phyloP scores from a whole-genome alignment of 2,888 invertebrate species.

The Caprella mutica region DNA sequence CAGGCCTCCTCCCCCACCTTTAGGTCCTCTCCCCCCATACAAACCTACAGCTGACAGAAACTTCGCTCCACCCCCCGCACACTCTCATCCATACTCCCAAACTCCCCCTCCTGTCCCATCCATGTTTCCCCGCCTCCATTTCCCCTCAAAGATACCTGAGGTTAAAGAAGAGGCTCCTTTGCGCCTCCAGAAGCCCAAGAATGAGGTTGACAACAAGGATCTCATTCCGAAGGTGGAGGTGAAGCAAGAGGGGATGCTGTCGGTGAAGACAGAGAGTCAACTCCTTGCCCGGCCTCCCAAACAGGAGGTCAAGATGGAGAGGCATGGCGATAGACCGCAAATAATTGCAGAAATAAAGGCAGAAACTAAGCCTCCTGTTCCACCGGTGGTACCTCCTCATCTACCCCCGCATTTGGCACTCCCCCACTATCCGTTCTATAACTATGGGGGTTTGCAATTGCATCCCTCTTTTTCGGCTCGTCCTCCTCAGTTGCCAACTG shows the following conservation, averaged over 20 bases:
- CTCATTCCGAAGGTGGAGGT: neutral
- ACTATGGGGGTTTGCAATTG: constrained; percentile 7
- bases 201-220: constrained; percentile 3
- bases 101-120: neutral
- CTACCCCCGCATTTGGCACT: neutral
- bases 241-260: constrained; percentile 2
- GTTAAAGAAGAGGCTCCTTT: constrained; percentile 8
- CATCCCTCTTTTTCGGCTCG: constrained; percentile 9
- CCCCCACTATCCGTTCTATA: constrained; percentile 14
- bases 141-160: neutral
- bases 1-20: too few relatives aligned
- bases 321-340: constrained; percentile 24
- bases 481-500: constrained; percentile 16
- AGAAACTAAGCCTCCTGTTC: constrained; percentile 3
- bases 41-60: neutral
- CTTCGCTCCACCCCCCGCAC: constrained; percentile 19
- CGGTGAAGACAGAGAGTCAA: constrained; percentile 6
- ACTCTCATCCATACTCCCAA: constrained; percentile 26
- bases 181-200: constrained; percentile 10
- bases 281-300: constrained; percentile 1
- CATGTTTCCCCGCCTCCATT: constrained; percentile 5
- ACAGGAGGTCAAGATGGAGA: constrained; percentile 18
- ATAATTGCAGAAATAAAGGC: constrained; percentile 33
- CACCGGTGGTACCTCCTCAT: too few relatives aligned
- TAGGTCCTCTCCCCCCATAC: neutral